These are phyloP conservation scores for Netelia inedita DNA, from an alignment of 2,888 invertebrate species.

Conservation along the genomic window DNA sequence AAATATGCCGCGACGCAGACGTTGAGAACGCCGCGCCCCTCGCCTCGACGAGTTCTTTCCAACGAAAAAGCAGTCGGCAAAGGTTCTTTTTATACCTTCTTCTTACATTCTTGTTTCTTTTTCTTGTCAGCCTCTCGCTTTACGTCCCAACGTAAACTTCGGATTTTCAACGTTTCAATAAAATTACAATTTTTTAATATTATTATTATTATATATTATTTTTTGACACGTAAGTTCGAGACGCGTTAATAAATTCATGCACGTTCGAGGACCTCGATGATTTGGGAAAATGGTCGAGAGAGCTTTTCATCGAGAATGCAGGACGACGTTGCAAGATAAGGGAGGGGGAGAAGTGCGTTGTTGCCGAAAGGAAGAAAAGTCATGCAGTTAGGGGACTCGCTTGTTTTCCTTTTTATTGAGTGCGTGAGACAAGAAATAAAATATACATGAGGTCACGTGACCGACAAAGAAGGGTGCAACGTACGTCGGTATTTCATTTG, in stretches of 20 bases:
- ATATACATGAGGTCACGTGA: constrained; percentile 79
- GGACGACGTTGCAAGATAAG: constrained; percentile 43
- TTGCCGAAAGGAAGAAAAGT: constrained; percentile 66
- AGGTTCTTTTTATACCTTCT: neutral
- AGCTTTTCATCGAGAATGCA: constrained; percentile 41
- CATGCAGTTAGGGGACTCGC: constrained; percentile 65
- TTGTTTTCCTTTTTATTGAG: constrained; percentile 79
- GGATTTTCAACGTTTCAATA: neutral
- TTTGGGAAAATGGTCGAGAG: constrained; percentile 35
- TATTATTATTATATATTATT: neutral
- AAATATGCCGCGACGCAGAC: constrained; percentile 65
- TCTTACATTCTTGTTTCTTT: neutral
- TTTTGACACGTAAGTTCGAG: constrained; percentile 29
- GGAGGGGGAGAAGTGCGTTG: constrained; percentile 63
- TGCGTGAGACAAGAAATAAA: constrained; percentile 79
- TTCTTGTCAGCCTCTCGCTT: neutral
- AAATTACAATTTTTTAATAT: constrained; percentile 26
- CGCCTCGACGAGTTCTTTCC: neutral
- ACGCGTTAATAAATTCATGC: constrained; percentile 5
- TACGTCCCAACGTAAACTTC: no score
- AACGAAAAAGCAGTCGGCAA: neutral
- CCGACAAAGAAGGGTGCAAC: constrained; percentile 60
- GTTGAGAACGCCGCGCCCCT: neutral
- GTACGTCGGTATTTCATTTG: neutral
- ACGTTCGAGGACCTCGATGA: constrained; percentile 33